phyloP scores from a whole-genome alignment of 2,797 vertebrate genomes.

The Cossypha dichroa region DNA sequence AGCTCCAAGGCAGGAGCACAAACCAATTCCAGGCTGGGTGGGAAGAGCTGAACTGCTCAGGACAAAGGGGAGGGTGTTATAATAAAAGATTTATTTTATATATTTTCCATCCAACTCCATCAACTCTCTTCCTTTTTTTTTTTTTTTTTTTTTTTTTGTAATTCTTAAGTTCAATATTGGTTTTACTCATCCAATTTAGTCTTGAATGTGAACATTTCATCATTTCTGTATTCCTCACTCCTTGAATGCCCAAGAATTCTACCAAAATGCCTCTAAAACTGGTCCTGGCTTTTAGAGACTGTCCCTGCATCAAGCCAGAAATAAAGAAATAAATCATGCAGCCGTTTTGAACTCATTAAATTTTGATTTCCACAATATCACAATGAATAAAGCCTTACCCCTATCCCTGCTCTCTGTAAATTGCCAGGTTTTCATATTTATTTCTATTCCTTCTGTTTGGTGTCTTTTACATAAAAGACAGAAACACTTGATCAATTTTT shows the following conservation, averaged over 20 bases:
- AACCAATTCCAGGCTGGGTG: fast-evolving
- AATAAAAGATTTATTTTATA: not conserved
- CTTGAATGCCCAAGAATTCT: not conserved
- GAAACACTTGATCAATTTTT: not conserved
- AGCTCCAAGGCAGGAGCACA: not conserved
- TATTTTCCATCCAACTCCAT: not conserved
- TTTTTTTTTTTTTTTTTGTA: not conserved
- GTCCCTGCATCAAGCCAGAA: not conserved
- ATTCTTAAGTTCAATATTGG: not conserved
- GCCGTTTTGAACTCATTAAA: not conserved
- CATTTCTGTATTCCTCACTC: not conserved
- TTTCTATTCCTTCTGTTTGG: not conserved
- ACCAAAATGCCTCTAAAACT: not conserved
- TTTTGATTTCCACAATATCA: not conserved
- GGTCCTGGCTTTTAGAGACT: not conserved
- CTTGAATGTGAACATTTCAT: not conserved
- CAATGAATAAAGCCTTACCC: not conserved
- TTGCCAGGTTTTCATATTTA: not conserved
- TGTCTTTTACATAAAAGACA: not conserved
- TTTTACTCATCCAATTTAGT: not conserved
- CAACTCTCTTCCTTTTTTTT: not conserved
- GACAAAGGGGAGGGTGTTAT: not conserved
- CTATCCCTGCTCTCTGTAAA: not conserved
- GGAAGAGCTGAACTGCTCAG: not conserved
- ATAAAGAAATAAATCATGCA: not conserved